Evolutionary conservation across 2,113 vertebrate species (phyloP), one percentile per base, ranked within the genome.

Genomic region (Podarcis muralis): DNA sequence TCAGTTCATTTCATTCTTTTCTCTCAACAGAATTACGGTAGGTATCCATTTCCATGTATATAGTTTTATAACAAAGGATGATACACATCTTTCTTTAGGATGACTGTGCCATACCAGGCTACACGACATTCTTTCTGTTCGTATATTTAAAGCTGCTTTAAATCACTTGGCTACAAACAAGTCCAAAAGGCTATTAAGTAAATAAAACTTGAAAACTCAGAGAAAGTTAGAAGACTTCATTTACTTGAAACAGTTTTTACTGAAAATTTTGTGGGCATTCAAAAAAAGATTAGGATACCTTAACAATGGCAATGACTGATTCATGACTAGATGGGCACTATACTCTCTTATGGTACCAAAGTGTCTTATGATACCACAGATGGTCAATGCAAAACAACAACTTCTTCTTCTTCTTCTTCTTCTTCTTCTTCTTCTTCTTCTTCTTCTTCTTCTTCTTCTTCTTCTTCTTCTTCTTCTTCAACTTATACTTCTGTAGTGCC

Each of bases 101-200:
- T 96, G 96, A 97, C 96, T 97, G 91, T 93, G 97, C 97, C 96
- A 95, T 98, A 98, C 98, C 98, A 98, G 97, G 97, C 96, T 97
- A 97, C 97, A 97, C 95, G 97, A 95, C 94, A 97, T 97, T 98
- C 97, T 94, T 98, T 96, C 90, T 92, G 94, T 95, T 96, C 95
- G 95, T 97, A 97, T 97, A 96, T 93, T 94, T 95, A 96, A 97
- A 96, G 95, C 94, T 96, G 97, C 96, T 91, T 96, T 94, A 96
- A 96, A 96, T 96, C 83, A 95, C 94, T 96, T 98, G 97, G 97
- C 97, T 95, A 94, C 72, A 76, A 68, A 95, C 97, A 97, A 97
- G 93, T 89, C 93, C 95, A 89, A 2, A 90, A 87, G 92, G 88
- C 93, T 92, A 76, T 86, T 91, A 90, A 94, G 87, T 87, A 79